These are phyloP conservation scores for Coelogynopora nodosa DNA, from an alignment of 2,888 invertebrate species.

Conservation along the genomic window DNA sequence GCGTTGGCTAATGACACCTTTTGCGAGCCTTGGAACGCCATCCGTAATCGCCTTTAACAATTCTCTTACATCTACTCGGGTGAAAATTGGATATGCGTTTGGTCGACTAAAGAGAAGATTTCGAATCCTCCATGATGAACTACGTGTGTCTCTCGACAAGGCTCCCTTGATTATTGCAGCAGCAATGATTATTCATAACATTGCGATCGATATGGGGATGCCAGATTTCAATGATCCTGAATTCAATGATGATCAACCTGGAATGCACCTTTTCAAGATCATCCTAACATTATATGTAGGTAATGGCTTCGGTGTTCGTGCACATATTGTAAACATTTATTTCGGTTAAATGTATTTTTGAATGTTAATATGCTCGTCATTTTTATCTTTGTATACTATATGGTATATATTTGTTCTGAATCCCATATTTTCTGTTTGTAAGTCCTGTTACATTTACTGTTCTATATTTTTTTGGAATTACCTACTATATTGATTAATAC, in stretches of 20 bases:
- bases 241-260: background rate
- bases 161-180: conserved; percentile 63
- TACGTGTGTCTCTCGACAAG: conserved; percentile 44
- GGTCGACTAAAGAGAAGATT: background rate
- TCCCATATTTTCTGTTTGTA: too few relatives aligned
- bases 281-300: background rate
- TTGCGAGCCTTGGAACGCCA: background rate
- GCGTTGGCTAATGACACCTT: background rate
- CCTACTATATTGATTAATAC: background rate
- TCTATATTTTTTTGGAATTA: background rate
- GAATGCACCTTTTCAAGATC: background rate
- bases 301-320: background rate
- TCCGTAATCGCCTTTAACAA: background rate
- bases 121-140: conserved; percentile 39
- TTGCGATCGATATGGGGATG: conserved; percentile 22
- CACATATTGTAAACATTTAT: background rate
- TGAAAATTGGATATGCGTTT: background rate
- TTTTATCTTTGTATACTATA: background rate
- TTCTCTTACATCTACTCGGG: background rate
- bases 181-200: conserved; percentile 72
- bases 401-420: background rate
- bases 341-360: background rate
- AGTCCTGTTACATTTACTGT: background rate
- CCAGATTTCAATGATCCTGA: background rate
- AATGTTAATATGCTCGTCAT: background rate